Conservation (phyloP, 2,113 vertebrate genomes). For the Oenanthe melanoleuca region DNA sequence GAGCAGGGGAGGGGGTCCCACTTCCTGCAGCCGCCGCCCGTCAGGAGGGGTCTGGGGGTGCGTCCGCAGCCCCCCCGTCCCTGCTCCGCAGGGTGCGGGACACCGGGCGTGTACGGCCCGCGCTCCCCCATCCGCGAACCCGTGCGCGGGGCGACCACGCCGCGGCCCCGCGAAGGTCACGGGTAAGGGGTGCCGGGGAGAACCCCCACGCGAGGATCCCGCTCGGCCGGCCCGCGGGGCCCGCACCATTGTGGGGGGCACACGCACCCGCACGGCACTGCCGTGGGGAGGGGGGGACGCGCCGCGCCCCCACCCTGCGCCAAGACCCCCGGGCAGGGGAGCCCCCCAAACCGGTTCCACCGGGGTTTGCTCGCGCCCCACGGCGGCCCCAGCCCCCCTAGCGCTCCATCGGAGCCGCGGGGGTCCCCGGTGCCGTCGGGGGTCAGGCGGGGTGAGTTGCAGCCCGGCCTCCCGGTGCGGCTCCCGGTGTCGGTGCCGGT, state of each 20-base stretch:
- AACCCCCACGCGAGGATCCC: neutral
- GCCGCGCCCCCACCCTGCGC: neutral
- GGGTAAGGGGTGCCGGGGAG: neutral
- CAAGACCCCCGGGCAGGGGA: constrained; percentile 6
- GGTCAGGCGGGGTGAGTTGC: constrained; percentile 13
- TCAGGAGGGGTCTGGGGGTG: neutral
- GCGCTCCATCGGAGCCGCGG: neutral
- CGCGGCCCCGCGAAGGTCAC: neutral
- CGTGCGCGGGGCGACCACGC: neutral
- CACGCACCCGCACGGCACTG: neutral
- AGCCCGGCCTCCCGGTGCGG: neutral
- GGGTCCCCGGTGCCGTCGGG: neutral
- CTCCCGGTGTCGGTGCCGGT: neutral
- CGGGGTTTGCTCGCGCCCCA: neutral
- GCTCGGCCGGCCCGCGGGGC: neutral
- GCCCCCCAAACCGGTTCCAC: constrained; percentile 33
- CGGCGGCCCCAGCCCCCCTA: neutral
- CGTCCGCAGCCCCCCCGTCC: neutral
- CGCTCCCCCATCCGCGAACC: neutral
- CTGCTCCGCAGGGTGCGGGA: neutral
- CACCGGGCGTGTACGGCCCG: neutral
- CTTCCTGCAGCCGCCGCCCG: neutral
- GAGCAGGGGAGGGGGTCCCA: neutral
- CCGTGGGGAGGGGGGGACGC: neutral
- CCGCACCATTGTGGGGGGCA: neutral